Base-by-base conservation (phyloP, 23 tunicate genomes). In the Styela clava region DNA sequence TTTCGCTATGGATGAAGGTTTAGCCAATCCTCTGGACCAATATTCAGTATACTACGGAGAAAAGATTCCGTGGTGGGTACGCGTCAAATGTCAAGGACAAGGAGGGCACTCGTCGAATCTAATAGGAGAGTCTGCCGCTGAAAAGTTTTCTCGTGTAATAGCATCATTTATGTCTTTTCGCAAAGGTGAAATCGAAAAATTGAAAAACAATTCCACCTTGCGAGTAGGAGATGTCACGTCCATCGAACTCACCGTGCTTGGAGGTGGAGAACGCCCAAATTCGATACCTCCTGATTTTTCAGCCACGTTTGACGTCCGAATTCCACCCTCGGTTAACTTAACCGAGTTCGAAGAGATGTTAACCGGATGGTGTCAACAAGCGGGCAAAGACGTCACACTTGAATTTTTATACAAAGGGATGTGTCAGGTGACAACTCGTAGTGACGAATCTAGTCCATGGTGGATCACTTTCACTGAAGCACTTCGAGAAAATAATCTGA, bases 31-130 rank as follows among this genome's bases (percentile, higher is more conserved):
- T 12, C 67, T 69, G 16, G 18, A 35, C 28, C 69, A 77, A 44
- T 77, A 35, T 30, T 36, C 61, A 69, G 30, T 77, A 2, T 77
- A 77, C 33, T 35, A 77, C 33, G 52, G 69, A 26, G 81, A 77
- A n/a, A 44, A 12, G 69, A 35, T 2, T 64, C 81, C 69, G n/a
- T 77, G 81, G 81, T 77, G 81, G 81, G 31, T 77, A 16, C 67
- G 61, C 31, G 69, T 77, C 25, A 34, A 31, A 23, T 63, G 52
- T 3, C 27, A 36, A 64, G 81, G 81, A 5, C 69, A 34, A 24
- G 67, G 67, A 5, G 81, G 81, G 21, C 81, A 77, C 22, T 69
- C 31, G 69, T 77, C 81, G 3, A 31, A 34, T 7, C 25, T 35
- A 36, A 34, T 77, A 2, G 29, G 16, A 22, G 81, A 36, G 3